phyloP scores from a whole-genome alignment of 2,888 invertebrate species.

The Pyrochroa serraticornis region DNA sequence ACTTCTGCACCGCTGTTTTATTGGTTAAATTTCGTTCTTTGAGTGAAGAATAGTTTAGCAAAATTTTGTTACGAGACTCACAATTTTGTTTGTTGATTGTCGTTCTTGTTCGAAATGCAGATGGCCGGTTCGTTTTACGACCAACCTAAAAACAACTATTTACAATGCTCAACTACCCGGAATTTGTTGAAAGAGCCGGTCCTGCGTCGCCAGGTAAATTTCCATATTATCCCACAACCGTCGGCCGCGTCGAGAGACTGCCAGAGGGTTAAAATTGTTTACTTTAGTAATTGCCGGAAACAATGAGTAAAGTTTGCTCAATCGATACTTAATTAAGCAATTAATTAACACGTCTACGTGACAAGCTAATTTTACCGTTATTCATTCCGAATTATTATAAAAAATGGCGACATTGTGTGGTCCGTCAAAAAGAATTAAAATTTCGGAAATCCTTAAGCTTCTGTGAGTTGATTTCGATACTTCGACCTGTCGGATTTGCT shows the following conservation, averaged over 20 bases:
- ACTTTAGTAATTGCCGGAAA: constrained; percentile 55
- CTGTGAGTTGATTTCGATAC: constrained; percentile 13
- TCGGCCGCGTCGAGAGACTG: constrained; percentile 14
- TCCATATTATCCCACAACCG: too few species aligned
- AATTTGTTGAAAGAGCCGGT: too few species aligned
- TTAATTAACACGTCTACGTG: constrained; percentile 49
- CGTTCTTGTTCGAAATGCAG: too few species aligned
- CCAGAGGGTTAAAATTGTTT: constrained; percentile 48
- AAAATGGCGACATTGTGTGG: constrained; percentile 2
- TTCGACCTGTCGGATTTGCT: constrained; percentile 14
- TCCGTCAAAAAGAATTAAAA: constrained; percentile 3
- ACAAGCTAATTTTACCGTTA: constrained; percentile 32
- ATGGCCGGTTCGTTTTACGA: too few species aligned
- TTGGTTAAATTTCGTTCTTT: too few species aligned
- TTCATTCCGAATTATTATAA: constrained; percentile 19
- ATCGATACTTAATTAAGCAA: constrained; percentile 53
- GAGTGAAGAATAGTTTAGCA: too few species aligned
- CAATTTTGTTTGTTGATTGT: too few species aligned
- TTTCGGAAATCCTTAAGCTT: constrained; percentile 12
- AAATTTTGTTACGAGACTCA: too few species aligned
- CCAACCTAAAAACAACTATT: too few species aligned
- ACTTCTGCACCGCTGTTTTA: too few species aligned
- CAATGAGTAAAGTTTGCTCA: constrained; percentile 50
- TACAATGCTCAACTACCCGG: too few species aligned
- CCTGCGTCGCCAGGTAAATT: too few species aligned